These are phyloP conservation scores for Climacteris rufus DNA, from an alignment of 2,113 vertebrate genomes.

Conservation along the genomic window DNA sequence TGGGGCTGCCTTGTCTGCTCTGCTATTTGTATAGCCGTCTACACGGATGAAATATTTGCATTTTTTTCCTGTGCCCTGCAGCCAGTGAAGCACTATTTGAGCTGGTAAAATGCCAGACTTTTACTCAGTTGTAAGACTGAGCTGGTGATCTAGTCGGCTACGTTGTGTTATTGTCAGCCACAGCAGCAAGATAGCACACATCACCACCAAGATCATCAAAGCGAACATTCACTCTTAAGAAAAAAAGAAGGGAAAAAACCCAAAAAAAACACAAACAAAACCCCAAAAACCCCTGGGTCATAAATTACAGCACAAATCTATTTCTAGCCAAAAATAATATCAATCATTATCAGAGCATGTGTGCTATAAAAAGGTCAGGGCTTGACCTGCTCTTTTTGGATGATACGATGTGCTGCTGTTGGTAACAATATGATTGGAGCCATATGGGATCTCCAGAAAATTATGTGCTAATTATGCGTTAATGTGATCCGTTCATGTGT, in stretches of 20 bases:
- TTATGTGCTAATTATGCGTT: not conserved
- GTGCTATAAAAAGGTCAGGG: not conserved
- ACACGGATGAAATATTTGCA: slow-evolving; percentile 25
- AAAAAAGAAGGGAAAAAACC: too few relatives aligned
- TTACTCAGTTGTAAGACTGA: slow-evolving; percentile 7
- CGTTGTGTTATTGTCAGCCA: not conserved
- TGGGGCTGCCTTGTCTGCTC: not conserved
- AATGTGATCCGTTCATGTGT: slow-evolving; percentile 1
- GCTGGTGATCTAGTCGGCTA: not conserved
- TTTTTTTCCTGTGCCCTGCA: not conserved
- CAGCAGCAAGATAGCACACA: not conserved
- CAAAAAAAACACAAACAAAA: too few relatives aligned
- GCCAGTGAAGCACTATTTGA: slow-evolving; percentile 11
- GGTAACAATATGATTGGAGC: not conserved
- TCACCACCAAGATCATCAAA: not conserved
- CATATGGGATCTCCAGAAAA: slow-evolving; percentile 35
- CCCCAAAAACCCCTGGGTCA: not conserved
- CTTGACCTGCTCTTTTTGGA: not conserved
- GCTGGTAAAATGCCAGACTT: slow-evolving; percentile 32
- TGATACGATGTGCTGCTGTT: not conserved
- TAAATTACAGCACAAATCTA: not conserved
- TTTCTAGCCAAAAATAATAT: slow-evolving; percentile 5
- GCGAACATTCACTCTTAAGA: not conserved
- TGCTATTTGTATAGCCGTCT: slow-evolving; percentile 29
- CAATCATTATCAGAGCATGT: not conserved